Conservation (phyloP, 1,140 invertebrate genomes). For the Megalopta genalis region DNA sequence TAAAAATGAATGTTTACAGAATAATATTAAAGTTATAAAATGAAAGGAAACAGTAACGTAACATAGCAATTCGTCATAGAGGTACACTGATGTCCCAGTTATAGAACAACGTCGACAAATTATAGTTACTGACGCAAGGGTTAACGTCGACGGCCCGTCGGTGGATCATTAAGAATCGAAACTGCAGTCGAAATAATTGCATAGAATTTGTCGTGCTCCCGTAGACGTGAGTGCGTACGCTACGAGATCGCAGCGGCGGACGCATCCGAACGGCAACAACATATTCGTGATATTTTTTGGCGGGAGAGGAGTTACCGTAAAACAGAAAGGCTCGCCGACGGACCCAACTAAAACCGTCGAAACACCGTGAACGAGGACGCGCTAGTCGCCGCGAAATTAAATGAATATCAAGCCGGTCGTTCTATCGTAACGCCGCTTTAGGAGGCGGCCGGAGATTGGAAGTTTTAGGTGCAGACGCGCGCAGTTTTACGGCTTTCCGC, state of each 20-base stretch:
- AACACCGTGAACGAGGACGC: not conserved
- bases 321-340: not conserved
- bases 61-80: too few relatives aligned
- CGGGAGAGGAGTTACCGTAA: not conserved
- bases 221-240: too few relatives aligned
- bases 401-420: slow-evolving; percentile 25
- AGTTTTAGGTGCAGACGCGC: slow-evolving; percentile 40
- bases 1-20: too few relatives aligned
- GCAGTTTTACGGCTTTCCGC: slow-evolving; percentile 38
- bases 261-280: not conserved
- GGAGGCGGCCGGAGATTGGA: slow-evolving; percentile 36
- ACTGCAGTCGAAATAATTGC: too few relatives aligned
- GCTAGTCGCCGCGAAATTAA: slow-evolving; percentile 2
- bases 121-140: too few relatives aligned
- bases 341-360: slow-evolving; percentile 3
- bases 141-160: too few relatives aligned
- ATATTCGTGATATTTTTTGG: slow-evolving; percentile 3
- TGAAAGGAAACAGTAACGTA: too few relatives aligned
- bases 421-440: slow-evolving; percentile 5
- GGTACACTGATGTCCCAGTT: too few relatives aligned
- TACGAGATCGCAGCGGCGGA: not conserved
- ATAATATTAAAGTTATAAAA: too few relatives aligned
- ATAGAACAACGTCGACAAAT: too few relatives aligned
- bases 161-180: too few relatives aligned
- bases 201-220: too few relatives aligned